Evolutionary conservation across 2,888 invertebrate genomes (phyloP), one percentile per base, ranked within the genome.

Genomic region (Andrena trimmerana): DNA sequence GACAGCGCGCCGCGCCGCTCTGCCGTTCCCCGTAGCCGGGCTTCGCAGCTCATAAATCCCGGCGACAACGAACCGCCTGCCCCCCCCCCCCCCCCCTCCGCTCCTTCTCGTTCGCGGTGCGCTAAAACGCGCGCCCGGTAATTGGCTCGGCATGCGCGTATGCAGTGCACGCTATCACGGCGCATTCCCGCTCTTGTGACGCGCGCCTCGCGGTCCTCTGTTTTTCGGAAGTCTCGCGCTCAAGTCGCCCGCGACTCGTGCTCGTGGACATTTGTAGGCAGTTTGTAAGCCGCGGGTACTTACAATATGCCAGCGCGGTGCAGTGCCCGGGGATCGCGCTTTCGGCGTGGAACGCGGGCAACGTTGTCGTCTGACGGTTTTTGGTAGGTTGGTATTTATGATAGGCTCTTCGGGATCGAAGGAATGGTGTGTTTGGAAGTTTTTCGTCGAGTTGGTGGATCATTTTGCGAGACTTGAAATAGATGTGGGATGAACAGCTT

Each of bases 41-140:
- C 84, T 83, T 85, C 70, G 70, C 82, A 74, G 73, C 78, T 78
- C 79, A 54, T 87, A 88, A 87, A 85, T 87, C 80, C 72, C 62
- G 13, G 24, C 72, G 80, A 65, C 83, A 81, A 82, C 79, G 73
- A 76, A 71, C 62, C 62, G 42, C 6, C 65, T 50, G 60, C 31
- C 20, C 42, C 42, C 42, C 0, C 4, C 42, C 6, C 65, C 36
- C 60, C 31, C 20, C 42, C 42, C 42, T 0, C 4, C 42, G 42
- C 16, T 42, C 16, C 5, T 16, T 42, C 42, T 16, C 42, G 42
- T 42, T 13, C 42, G 42, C 42, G 16, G 50, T 10, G 48, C 67
- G 7, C 57, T 27, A 59, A 59, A 57, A 71, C 29, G 72, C 57
- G 72, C 57, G 8, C 13, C 36, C 48, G 54, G 54, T 83, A 83